phyloP scores from a whole-genome alignment of 2,888 invertebrate species.

The Rotaria magnacalcarata region DNA sequence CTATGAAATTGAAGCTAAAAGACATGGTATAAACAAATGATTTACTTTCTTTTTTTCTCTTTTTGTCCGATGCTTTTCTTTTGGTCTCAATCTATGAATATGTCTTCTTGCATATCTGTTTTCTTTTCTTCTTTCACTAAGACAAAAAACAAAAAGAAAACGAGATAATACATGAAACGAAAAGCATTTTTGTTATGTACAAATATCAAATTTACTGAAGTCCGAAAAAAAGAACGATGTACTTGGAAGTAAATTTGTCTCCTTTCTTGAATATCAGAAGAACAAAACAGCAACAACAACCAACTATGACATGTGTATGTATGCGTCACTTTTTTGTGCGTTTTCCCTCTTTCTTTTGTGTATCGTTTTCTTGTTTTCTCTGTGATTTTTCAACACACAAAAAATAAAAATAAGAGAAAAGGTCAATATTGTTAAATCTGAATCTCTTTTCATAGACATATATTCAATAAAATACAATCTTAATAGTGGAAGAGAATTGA shows the following conservation, averaged over 20 bases:
- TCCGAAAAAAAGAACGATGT: not conserved
- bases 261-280: not conserved
- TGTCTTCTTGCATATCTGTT: not conserved
- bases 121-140: not conserved
- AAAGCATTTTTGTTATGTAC: not conserved
- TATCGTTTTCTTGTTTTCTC: conserved; percentile 1
- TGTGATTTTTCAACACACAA: not conserved
- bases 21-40: conserved; percentile 35
- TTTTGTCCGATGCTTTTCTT: not conserved
- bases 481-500: no score
- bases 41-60: not conserved
- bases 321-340: not conserved
- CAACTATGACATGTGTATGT: not conserved
- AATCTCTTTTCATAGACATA: no score
- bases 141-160: not conserved
- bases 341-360: not conserved
- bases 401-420: not conserved
- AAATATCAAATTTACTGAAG: not conserved
- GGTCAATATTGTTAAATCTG: not conserved
- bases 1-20: conserved; percentile 95
- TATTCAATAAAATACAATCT: no score
- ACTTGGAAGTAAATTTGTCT: not conserved
- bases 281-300: not conserved
- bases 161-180: not conserved
- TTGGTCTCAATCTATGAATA: not conserved